These are phyloP conservation scores for Rhabdophis nuchalis DNA, from an alignment of 2,797 vertebrate species.

Conservation along the genomic window DNA sequence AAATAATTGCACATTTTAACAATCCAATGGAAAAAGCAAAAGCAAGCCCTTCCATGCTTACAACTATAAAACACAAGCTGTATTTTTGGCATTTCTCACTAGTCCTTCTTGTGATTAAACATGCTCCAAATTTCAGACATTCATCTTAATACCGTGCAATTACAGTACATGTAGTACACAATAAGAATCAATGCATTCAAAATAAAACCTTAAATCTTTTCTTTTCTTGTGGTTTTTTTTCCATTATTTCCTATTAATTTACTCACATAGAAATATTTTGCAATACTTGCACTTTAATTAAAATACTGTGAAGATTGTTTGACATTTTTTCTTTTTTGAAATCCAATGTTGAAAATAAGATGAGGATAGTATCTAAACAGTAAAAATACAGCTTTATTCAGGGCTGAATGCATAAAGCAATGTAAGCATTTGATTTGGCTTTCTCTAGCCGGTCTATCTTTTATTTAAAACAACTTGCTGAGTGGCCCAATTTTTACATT, in stretches of 20 bases:
- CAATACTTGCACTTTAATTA: background rate
- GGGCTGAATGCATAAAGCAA: background rate
- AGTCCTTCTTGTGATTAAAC: background rate
- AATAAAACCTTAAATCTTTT: background rate
- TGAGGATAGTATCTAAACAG: background rate
- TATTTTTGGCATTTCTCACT: background rate
- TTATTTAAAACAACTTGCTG: background rate
- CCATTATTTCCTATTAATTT: background rate
- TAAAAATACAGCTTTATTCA: background rate
- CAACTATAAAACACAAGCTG: background rate
- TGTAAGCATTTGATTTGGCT: background rate
- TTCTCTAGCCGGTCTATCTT: background rate
- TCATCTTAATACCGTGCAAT: background rate
- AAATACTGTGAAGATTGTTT: background rate
- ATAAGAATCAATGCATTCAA: background rate
- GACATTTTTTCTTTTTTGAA: background rate
- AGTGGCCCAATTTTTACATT: conserved; percentile 2
- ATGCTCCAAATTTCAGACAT: background rate
- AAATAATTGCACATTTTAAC: background rate
- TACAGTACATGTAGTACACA: background rate
- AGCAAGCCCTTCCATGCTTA: background rate
- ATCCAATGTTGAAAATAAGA: background rate
- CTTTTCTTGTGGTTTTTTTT: background rate
- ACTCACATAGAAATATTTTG: background rate
- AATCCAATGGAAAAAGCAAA: background rate